phyloP scores from a whole-genome alignment of 2,113 vertebrate species.

The Pseudorectes ferrugineus region DNA sequence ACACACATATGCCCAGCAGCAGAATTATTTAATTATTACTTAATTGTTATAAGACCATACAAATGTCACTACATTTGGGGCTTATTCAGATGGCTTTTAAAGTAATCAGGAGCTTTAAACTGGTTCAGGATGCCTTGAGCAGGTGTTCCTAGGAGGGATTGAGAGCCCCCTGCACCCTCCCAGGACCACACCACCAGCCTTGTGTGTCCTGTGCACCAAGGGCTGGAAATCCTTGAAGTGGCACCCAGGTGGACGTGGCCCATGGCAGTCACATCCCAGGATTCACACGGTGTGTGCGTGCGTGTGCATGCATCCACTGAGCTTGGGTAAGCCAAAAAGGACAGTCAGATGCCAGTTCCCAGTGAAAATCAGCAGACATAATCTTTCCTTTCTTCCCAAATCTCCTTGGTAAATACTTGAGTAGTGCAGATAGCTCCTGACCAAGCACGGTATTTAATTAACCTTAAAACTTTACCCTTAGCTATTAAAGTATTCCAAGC shows the following conservation, averaged over 20 bases:
- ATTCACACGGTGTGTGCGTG: accelerated
- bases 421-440: not conserved
- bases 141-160: not conserved
- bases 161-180: not conserved
- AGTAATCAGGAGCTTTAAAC: not conserved
- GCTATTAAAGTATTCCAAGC: not conserved
- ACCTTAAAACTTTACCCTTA: not conserved
- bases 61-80: not conserved
- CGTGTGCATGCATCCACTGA: not conserved
- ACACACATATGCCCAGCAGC: not conserved
- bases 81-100: not conserved
- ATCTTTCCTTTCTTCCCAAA: not conserved
- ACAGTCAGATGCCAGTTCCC: not conserved
- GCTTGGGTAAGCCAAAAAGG: not conserved
- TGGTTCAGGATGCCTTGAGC: not conserved
- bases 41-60: not conserved
- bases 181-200: not conserved
- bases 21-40: constrained; percentile 30
- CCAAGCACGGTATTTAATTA: not conserved
- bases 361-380: not conserved
- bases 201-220: accelerated
- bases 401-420: not conserved
- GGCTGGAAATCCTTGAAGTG: not conserved
- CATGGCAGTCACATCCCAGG: not conserved
- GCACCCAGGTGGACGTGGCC: accelerated